Base-by-base conservation (phyloP, 2,888 invertebrate species). In the Syrphus vitripennis region DNA sequence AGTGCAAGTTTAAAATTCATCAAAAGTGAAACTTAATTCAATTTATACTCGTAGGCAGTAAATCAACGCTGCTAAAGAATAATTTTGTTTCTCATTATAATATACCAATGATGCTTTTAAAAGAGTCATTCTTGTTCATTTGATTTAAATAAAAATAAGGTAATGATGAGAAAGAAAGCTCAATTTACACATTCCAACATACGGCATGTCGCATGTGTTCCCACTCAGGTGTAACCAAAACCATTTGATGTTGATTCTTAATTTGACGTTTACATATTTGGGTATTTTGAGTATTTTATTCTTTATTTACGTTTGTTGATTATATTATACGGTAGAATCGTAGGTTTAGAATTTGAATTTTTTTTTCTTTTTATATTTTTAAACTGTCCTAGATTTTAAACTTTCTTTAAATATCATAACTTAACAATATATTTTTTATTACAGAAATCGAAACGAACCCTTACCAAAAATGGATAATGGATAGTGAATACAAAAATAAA, bases 1-100 rank as follows among this genome's bases (percentile, higher is more conserved):
- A 83, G 78, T 78, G 70, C 65, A 70, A 74, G 63, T 45, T 75
- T 34, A 53, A 70, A 59, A 74, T 67, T 57, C 40, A 61, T n/a
- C 34, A 76, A 84, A 84, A 84, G 80, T 84, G 79, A 79, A 84
- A 84, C 71, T 84, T 79, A 65, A 71, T 84, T 84, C 80, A 84
- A 80, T 84, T n/a, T n/a, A n/a, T n/a, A n/a, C n/a, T n/a, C 76
- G 76, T 76, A 79, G 79, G 70, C 70, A 83, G 53, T 65, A 83
- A 79, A 75, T 83, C 71, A 77, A 57, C 12, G 40, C 63, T 75
- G n/a, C 65, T 45, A 45, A 12, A 37, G 10, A 48, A 59, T 40
- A 50, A 34, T 65, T 59, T 74, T 34, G 19, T 5, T 61, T 12
- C 19, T 26, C 34, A 21, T 61, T 42, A 29, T 29, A 42, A 42